phyloP scores from a whole-genome alignment of 1,140 invertebrate genomes.

The Babylonia areolata region DNA sequence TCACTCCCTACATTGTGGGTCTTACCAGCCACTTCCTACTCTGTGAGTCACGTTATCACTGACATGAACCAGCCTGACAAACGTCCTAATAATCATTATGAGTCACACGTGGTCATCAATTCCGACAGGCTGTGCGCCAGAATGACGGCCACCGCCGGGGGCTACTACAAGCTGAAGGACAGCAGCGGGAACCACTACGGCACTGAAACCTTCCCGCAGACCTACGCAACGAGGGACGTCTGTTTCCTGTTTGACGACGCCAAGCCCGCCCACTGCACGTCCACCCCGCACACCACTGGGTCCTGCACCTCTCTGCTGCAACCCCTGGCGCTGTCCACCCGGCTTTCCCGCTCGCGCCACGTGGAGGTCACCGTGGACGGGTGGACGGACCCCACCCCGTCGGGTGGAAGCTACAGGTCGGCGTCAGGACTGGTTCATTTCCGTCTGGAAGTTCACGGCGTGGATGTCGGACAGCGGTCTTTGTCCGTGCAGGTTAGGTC shows the following conservation, averaged over 20 bases:
- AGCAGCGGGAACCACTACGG: background rate
- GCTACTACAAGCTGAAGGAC: constrained; percentile 16
- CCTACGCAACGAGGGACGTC: background rate
- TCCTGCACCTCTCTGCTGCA: too few species aligned
- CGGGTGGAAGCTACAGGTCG: background rate
- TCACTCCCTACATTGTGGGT: too few species aligned
- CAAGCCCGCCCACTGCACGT: background rate
- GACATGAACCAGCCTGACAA: too few species aligned
- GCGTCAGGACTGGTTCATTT: background rate
- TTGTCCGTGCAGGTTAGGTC: background rate
- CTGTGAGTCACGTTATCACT: too few species aligned
- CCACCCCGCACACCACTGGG: too few species aligned
- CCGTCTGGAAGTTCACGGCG: constrained; percentile 1
- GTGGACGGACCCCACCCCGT: constrained; percentile 9
- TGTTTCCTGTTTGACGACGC: background rate
- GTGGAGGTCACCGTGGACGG: background rate
- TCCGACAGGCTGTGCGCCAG: background rate
- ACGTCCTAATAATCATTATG: too few species aligned
- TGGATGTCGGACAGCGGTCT: background rate
- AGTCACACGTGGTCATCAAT: too few species aligned
- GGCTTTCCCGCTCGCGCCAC: background rate
- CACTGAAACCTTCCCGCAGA: background rate
- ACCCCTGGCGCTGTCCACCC: background rate
- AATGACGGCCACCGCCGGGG: background rate
- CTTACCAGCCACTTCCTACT: too few species aligned